Base-by-base conservation (phyloP, 53 echinoderm and acorn worm species). In the Luidia sarsii region DNA sequence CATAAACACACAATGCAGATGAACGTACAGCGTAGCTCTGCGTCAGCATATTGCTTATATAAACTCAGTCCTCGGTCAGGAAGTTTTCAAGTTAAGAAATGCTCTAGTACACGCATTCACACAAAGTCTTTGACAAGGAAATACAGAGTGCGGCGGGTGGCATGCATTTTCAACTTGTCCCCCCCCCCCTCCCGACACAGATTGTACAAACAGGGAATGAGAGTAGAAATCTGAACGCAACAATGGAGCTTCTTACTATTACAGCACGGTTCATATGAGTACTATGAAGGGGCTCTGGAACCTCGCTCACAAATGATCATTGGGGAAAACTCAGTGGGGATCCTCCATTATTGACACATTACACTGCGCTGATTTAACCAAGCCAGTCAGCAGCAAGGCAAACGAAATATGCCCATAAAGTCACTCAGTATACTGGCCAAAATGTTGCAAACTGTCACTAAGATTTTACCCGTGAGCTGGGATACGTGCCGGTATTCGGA, bases 311-410 rank as follows among this genome's bases (percentile, higher is more conserved):
- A 64, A 67, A 46, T 27, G 51, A 77, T 31, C 35, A 15, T 6
- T 45, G 43, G 4, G 28, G 33, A 8, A 2, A 29, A 9, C 77
- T 46, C 77, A 25, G 61, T 39, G 61, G 77, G 77, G 43, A 77
- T 59, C 31, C 43, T 29, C 37, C 77, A 77, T 77, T 77, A 77
- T 74, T 74, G 39, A 77, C 77, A 77, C 77, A 77, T 77, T 77
- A 77, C 46, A 59, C 62, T 60, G 61, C 60, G 61, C 43, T 43
- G 60, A 41, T 41, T 41, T 6, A 6, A 41, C 41, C 11, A n/a
- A n/a, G n/a, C n/a, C n/a, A n/a, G n/a, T n/a, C n/a, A n/a, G n/a
- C n/a, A n/a, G n/a, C n/a, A n/a, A n/a, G n/a, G n/a, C n/a, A n/a
- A n/a, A n/a, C n/a, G n/a, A n/a, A n/a, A n/a, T n/a, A n/a, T n/a